Evolutionary conservation across 2,797 vertebrate genomes (phyloP).

Genomic region (Eupleurogrammus muticus): DNA sequence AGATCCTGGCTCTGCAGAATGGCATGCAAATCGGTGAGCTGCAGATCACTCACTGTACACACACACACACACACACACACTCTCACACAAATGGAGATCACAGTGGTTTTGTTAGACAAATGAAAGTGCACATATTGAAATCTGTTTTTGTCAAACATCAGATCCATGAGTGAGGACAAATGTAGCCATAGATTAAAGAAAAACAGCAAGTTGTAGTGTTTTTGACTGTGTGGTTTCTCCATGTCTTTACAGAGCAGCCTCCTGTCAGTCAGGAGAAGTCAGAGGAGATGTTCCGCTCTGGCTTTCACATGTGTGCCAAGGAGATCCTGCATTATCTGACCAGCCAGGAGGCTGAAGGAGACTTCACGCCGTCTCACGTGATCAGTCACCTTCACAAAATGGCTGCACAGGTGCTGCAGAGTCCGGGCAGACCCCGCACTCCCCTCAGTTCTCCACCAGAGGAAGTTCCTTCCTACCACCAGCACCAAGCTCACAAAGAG

Average conservation of each 20-base stretch:
- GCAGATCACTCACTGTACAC: constrained; percentile 3
- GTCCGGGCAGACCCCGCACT: constrained; percentile 66
- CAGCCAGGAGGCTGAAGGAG: constrained; percentile 87
- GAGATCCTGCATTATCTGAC: constrained; percentile 94
- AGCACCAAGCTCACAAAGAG: constrained; percentile 82
- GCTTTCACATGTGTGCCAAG: constrained; percentile 97
- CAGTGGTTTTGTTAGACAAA: constrained; percentile 14
- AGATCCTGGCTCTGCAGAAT: constrained; percentile 93
- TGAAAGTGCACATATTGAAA: constrained; percentile 28
- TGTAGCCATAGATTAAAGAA: neutral
- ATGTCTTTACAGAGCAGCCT: constrained; percentile 86
- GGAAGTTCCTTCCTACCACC: constrained; percentile 73
- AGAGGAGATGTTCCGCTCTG: constrained; percentile 96
- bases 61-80: neutral
- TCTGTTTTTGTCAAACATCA: constrained; percentile 18
- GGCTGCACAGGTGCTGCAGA: constrained; percentile 90
- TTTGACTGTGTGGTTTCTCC: constrained; percentile 50
- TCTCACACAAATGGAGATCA: neutral
- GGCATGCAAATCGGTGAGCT: constrained; percentile 86
- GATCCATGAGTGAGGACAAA: constrained; percentile 43
- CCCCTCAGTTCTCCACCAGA: constrained; percentile 72
- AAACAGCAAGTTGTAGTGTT: neutral
- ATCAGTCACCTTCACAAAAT: constrained; percentile 93
- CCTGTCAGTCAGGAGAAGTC: constrained; percentile 86
- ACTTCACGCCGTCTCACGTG: constrained; percentile 88